Percentiles rank a stretch among this genome's conserved stretches.
phyloP scores from a whole-genome alignment of 2,797 vertebrate species.

The Enteromius thamalakanensis region DNA sequence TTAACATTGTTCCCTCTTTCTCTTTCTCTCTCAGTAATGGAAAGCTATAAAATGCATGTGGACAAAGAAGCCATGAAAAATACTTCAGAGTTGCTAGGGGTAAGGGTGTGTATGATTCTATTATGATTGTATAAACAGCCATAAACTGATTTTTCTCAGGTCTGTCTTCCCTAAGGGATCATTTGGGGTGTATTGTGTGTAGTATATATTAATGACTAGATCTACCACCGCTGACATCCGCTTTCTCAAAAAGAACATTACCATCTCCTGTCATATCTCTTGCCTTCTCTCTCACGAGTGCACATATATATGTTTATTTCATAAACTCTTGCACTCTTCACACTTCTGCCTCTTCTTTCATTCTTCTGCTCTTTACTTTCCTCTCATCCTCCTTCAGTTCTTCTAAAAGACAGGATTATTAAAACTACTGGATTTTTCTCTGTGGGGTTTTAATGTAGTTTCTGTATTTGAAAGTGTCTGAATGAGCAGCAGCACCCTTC shows the following conservation, averaged over 20 bases:
- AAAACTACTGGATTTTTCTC: neutral
- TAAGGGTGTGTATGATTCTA: constrained; percentile 63
- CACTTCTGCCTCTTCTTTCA: neutral
- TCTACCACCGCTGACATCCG: neutral
- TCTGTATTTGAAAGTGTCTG: constrained; percentile 21
- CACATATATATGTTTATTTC: neutral
- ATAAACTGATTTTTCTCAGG: neutral
- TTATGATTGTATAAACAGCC: neutral
- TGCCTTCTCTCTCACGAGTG: neutral
- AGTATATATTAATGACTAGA: constrained; percentile 13
- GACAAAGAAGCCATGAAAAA: constrained; percentile 83
- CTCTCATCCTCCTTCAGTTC: no score
- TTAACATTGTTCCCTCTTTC: neutral
- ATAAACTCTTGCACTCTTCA: neutral
- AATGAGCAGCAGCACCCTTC: constrained; percentile 5
- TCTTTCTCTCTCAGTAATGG: constrained; percentile 80
- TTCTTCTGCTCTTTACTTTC: neutral
- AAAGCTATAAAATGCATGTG: constrained; percentile 84
- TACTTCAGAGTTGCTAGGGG: constrained; percentile 88
- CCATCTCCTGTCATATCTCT: neutral
- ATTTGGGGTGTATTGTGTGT: neutral
- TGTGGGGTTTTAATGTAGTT: neutral
- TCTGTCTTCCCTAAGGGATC: neutral
- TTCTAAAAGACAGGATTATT: constrained; percentile 1
- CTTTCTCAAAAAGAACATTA: neutral